A percentile compares a stretch with the other conserved stretches of the same genome.
Evolutionary conservation across 2,113 vertebrate species (phyloP).

Genomic region (Ptilonorhynchus violaceus): DNA sequence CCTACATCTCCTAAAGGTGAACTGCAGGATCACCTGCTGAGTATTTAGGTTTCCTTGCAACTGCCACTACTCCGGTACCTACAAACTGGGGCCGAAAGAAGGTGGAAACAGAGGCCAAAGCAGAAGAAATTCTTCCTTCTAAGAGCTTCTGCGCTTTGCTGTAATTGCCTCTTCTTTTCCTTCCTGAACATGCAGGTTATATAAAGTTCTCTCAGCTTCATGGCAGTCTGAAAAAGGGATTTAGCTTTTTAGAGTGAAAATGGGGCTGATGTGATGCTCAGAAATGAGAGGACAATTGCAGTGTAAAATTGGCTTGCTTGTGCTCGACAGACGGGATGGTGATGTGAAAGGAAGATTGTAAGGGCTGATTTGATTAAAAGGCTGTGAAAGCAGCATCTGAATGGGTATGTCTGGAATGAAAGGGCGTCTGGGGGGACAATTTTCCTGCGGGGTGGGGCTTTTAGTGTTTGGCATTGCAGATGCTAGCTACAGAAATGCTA

Average conservation of each 20-base stretch:
- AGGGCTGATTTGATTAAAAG: slow-evolving; percentile 39
- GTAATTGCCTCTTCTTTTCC: neutral
- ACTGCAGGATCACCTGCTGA: neutral
- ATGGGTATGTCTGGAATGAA: slow-evolving; percentile 35
- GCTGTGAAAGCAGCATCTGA: neutral
- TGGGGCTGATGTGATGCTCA: neutral
- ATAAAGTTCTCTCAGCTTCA: neutral
- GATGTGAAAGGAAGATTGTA: slow-evolving; percentile 45
- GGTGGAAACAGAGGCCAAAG: neutral
- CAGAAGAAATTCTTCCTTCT: neutral
- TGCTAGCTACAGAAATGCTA: neutral
- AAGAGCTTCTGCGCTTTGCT: neutral
- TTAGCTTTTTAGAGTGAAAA: slow-evolving; percentile 17
- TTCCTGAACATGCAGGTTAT: neutral
- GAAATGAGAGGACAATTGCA: slow-evolving; percentile 31
- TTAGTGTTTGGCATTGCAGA: neutral
- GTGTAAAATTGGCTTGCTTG: slow-evolving; percentile 38
- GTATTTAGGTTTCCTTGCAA: neutral
- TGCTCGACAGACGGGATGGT: neutral
- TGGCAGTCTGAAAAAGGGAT: neutral
- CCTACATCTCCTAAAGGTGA: neutral
- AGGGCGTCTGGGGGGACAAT: neutral
- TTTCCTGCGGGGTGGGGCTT: neutral
- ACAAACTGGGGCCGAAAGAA: neutral
- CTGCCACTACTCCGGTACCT: neutral